Conservation (phyloP, 92 coral and sea anemone genomes). For the Desmophyllum pertusum region DNA sequence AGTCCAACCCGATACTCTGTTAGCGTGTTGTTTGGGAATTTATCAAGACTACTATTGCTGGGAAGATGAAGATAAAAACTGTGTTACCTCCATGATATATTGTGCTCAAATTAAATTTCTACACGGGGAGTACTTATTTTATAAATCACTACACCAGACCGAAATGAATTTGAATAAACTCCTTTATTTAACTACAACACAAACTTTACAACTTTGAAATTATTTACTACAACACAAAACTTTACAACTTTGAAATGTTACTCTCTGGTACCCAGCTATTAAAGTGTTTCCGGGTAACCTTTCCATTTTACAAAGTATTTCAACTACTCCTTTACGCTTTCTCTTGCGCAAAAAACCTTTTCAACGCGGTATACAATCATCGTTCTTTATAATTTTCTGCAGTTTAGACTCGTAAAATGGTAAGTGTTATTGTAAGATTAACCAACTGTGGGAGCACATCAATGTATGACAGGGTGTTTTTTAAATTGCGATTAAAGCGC, state of each 20-base stretch:
- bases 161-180: not conserved
- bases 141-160: not conserved
- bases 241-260: conserved; percentile 30
- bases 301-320: conserved; percentile 61
- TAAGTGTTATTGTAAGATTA: conserved; percentile 44
- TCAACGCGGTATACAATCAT: conserved; percentile 50
- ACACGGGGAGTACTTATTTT: not conserved
- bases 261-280: conserved; percentile 47
- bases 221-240: not conserved
- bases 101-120: conserved; percentile 8
- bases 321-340: conserved; percentile 44
- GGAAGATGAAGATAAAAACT: conserved; percentile 50
- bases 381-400: conserved; percentile 38
- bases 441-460: conserved; percentile 34
- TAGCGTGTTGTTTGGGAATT: too few species aligned
- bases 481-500: conserved; percentile 9
- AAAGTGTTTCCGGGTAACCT: conserved; percentile 60
- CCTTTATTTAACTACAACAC: not conserved
- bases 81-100: conserved; percentile 3
- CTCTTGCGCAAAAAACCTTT: conserved; percentile 33
- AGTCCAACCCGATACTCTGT: conserved; percentile 48
- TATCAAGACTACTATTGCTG: conserved; percentile 41
- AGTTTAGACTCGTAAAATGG: conserved; percentile 52
- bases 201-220: conserved; percentile 37
- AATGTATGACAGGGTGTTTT: conserved; percentile 35